A percentile compares a stretch with the other conserved stretches of the same genome.
Conservation (phyloP, 2,113 vertebrate species). For the Reinhardtius hippoglossoides region DNA sequence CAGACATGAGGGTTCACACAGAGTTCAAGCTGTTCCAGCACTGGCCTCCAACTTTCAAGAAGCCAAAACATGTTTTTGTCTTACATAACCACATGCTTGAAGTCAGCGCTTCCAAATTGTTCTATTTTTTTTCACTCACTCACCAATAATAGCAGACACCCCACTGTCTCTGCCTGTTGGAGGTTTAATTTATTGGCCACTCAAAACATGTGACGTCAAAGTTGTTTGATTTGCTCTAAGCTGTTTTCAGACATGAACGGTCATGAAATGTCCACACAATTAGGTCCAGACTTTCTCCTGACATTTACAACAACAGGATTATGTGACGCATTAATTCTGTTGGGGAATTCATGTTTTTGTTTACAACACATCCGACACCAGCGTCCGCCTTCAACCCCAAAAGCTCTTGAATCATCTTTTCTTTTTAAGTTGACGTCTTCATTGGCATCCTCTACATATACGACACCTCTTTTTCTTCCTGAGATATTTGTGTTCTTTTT, state of each 20-base stretch:
- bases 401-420: no score
- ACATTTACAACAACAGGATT: background rate
- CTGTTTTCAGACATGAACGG: no score
- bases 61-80: slow-evolving; percentile 56
- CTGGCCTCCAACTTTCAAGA: slow-evolving; percentile 32
- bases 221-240: background rate
- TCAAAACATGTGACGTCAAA: slow-evolving; percentile 8
- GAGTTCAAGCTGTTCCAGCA: slow-evolving; percentile 62
- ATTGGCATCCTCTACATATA: no score
- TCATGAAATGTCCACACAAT: background rate
- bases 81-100: slow-evolving; percentile 31
- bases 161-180: background rate
- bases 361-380: no score
- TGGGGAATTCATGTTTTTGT: no score
- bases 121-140: slow-evolving; percentile 4
- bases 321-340: no score
- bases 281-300: background rate
- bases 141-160: background rate
- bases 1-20: slow-evolving; percentile 59
- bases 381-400: no score
- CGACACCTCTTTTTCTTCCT: no score
- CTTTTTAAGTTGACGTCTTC: no score
- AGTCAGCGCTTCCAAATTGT: slow-evolving; percentile 17
- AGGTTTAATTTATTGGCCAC: background rate
- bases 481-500: no score